Conservation (phyloP, 2,797 vertebrate species). For the Babyrousa celebensis region DNA sequence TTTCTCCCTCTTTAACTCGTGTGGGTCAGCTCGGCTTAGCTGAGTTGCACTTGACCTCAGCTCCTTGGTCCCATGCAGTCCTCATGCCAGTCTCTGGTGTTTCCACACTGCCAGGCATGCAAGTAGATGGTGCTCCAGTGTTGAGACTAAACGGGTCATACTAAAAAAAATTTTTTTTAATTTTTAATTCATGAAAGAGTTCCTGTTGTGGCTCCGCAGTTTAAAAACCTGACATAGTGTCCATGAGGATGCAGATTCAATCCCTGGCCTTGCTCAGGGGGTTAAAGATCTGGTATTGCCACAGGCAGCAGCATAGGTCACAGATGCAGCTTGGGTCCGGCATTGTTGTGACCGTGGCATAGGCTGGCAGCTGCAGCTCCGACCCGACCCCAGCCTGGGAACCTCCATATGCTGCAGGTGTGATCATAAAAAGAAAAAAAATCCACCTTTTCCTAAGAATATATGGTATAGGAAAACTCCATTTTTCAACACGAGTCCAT, state of each 20-base stretch:
- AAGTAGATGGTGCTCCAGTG: not conserved
- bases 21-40: not conserved
- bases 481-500: conserved; percentile 16
- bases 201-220: too few species aligned
- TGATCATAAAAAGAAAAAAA: not conserved
- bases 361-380: too few species aligned
- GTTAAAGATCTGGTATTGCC: too few species aligned
- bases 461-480: not conserved
- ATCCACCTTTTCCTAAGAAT: not conserved
- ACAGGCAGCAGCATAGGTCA: too few species aligned
- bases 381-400: too few species aligned
- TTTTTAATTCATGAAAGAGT: not conserved
- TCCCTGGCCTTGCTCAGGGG: too few species aligned
- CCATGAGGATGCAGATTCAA: too few species aligned
- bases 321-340: too few species aligned
- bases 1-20: not conserved
- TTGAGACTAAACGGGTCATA: not conserved
- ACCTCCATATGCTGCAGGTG: too few species aligned
- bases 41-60: too few species aligned
- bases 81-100: not conserved
- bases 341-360: too few species aligned
- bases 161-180: not conserved
- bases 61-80: not conserved
- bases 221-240: too few species aligned
- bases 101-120: not conserved